Evolutionary conservation across 2,797 vertebrate species (phyloP).

Genomic region (Trichosurus vulpecula): DNA sequence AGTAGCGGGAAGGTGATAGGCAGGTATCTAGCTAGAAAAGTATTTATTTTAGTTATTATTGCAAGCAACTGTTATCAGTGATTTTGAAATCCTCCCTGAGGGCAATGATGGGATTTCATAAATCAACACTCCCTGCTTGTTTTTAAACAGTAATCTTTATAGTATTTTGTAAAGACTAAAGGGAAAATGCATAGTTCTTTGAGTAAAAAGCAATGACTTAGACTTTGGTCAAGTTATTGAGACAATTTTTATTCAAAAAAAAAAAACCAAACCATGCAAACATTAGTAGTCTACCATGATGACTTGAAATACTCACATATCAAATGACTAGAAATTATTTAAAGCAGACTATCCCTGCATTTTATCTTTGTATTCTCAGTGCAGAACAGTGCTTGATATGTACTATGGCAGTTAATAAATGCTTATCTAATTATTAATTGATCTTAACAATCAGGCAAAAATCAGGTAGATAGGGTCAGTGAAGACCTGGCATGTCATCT

Average conservation of each 20-base stretch:
- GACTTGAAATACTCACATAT: background rate
- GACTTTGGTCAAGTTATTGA: background rate
- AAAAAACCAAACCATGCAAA: background rate
- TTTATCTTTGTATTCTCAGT: background rate
- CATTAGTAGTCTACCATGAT: background rate
- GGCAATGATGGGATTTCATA: background rate
- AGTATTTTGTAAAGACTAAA: background rate
- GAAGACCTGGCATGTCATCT: constrained; percentile 19
- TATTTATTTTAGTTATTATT: background rate
- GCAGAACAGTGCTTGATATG: background rate
- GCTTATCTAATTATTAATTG: background rate
- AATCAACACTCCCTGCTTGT: background rate
- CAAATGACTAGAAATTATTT: background rate
- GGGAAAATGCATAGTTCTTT: background rate
- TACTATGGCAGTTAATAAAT: background rate
- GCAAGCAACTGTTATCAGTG: background rate
- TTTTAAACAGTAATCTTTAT: background rate
- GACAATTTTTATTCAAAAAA: background rate
- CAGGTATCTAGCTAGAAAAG: background rate
- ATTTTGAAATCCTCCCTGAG: background rate
- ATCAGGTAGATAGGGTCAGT: background rate
- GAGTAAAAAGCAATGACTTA: background rate
- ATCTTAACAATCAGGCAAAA: background rate
- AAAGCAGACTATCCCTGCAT: background rate
- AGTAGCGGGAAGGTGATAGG: background rate